A percentile compares a stretch with the other conserved stretches of the same genome.
Evolutionary conservation across 1,140 invertebrate genomes (phyloP).

Genomic region (Macrocentrus cingulum): DNA sequence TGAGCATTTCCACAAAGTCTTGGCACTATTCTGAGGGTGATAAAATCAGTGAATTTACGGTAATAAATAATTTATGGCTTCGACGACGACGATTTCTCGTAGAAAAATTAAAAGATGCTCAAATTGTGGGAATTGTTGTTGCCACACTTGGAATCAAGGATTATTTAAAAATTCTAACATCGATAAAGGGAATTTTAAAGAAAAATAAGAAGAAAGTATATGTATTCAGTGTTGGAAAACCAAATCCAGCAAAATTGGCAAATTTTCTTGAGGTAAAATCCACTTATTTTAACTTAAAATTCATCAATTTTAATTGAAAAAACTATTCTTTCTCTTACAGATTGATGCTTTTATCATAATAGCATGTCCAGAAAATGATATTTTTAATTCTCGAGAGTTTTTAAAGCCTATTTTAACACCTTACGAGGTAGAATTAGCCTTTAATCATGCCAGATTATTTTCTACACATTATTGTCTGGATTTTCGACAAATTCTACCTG

Average conservation of each 20-base stretch:
- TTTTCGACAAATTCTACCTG: conserved; percentile 74
- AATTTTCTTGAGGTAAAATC: conserved; percentile 81
- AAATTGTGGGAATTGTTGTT: conserved; percentile 83
- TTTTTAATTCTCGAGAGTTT: conserved; percentile 84
- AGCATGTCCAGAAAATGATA: conserved; percentile 84
- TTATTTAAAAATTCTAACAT: conserved; percentile 76
- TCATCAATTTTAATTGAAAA: neutral
- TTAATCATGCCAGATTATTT: conserved; percentile 67
- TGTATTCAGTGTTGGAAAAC: conserved; percentile 88
- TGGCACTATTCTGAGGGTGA: conserved; percentile 58
- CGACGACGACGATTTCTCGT: conserved; percentile 80
- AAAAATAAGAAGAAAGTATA: conserved; percentile 82
- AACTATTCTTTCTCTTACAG: conserved; percentile 55
- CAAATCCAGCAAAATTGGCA: conserved; percentile 88
- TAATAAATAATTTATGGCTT: conserved; percentile 64
- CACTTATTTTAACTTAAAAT: neutral
- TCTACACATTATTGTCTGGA: conserved; percentile 72
- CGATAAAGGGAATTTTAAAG: conserved; percentile 73
- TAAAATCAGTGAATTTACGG: conserved; percentile 47
- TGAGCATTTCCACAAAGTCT: conserved; percentile 57
- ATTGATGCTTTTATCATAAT: conserved; percentile 90
- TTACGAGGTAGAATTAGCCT: conserved; percentile 88
- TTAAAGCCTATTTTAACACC: conserved; percentile 89
- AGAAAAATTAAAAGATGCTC: conserved; percentile 87
- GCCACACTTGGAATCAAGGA: conserved; percentile 83